Conservation (phyloP, 2,113 vertebrate genomes). For the Lucifuga dentata region DNA sequence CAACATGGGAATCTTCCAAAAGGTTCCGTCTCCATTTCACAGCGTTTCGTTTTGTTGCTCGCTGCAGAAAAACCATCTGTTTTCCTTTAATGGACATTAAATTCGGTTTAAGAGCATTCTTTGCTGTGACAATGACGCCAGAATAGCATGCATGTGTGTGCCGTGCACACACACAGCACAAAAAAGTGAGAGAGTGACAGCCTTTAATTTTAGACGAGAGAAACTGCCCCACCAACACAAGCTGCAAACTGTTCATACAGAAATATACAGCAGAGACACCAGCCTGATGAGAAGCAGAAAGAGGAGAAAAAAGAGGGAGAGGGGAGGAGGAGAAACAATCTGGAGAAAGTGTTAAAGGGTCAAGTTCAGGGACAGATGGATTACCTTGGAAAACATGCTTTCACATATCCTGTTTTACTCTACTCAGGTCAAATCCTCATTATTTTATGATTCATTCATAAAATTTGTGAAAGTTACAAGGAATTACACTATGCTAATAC, state of each 20-base stretch:
- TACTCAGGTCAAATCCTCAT: conserved; percentile 41
- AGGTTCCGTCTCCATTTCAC: conserved; percentile 22
- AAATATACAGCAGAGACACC: conserved; percentile 55
- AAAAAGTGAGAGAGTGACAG: conserved; percentile 14
- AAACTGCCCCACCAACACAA: conserved; percentile 50
- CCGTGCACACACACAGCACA: conserved; percentile 22
- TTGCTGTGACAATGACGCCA: conserved; percentile 52
- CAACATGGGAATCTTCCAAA: conserved; percentile 54
- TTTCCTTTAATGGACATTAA: conserved; percentile 72
- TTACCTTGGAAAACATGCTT: conserved; percentile 23
- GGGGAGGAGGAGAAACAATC: neutral
- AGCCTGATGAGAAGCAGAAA: conserved; percentile 32
- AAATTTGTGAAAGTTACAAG: neutral
- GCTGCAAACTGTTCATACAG: conserved; percentile 38
- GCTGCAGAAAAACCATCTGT: conserved; percentile 68
- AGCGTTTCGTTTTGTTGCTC: conserved; percentile 39
- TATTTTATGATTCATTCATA: neutral
- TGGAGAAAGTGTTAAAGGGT: neutral
- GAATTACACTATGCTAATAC: neutral
- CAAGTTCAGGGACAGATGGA: neutral
- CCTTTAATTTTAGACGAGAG: conserved; percentile 67
- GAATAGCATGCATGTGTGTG: conserved; percentile 9
- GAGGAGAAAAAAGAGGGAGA: neutral
- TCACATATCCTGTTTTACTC: conserved; percentile 42
- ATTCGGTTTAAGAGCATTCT: conserved; percentile 65